phyloP scores from a whole-genome alignment of 2,797 vertebrate genomes.

The Tympanoctomys barrerae region DNA sequence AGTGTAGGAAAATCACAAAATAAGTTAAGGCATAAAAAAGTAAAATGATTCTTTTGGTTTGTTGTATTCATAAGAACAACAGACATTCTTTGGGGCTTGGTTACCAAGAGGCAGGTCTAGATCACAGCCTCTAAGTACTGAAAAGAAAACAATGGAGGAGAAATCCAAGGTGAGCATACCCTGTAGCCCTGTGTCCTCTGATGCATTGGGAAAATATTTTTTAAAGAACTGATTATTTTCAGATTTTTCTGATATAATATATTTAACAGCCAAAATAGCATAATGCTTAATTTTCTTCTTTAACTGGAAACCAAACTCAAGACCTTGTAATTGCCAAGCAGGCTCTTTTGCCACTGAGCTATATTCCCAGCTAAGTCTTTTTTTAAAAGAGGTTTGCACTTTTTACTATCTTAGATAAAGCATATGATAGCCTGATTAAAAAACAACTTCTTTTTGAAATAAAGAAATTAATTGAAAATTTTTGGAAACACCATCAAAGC shows the following conservation, averaged over 20 bases:
- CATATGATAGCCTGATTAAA: not conserved
- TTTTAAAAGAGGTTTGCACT: not conserved
- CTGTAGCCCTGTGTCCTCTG: not conserved
- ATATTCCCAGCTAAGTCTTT: not conserved
- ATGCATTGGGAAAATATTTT: not conserved
- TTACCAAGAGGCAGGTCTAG: not conserved
- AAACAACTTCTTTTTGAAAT: not conserved
- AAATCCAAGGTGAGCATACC: not conserved
- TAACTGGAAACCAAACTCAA: too few species aligned
- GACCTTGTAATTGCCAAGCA: too few species aligned
- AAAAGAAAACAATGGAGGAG: not conserved
- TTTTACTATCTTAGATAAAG: not conserved
- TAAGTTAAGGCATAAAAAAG: conserved; percentile 53
- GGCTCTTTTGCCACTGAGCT: too few species aligned
- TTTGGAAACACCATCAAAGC: not conserved
- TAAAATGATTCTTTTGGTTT: conserved; percentile 4
- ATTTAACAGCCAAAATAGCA: not conserved
- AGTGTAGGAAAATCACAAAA: conserved; percentile 51
- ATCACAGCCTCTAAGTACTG: not conserved
- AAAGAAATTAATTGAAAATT: not conserved
- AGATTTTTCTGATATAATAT: not conserved
- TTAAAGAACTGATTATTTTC: conserved; percentile 21
- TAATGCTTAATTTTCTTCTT: not conserved
- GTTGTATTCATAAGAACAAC: not conserved
- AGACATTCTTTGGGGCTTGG: not conserved